Evolutionary conservation across 2,797 vertebrate genomes (phyloP), one percentile per base, ranked within the genome.

Genomic region (Gallinago solitaria): DNA sequence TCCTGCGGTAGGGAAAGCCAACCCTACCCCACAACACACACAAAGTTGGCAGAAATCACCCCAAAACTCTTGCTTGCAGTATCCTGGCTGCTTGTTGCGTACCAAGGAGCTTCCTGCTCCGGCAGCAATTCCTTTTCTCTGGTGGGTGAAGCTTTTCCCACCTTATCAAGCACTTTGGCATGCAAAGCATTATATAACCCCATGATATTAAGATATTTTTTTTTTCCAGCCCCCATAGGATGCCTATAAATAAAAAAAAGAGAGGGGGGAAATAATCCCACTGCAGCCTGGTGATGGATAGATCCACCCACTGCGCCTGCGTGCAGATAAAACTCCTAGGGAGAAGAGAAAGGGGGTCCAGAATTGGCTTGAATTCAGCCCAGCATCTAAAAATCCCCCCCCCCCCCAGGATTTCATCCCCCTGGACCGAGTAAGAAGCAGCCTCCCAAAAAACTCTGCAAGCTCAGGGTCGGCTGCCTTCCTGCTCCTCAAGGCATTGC

Each of bases 1-100:
- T 11, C 61, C 57, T 74, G 20, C 3, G 0, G 4, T 0, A 2
- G 32, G 10, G 8, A 75, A 51, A 56, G 17, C 11, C 63, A n/a
- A 23, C 3, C 10, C 3, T 15, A 15, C 11, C 16, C 48, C 63
- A 11, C 18, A 4, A 7, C 2, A 15, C 0, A 0, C 27, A 9
- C 1, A 1, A 24, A 68, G 4, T 21, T 0, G 2, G 28, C 41
- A 61, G 60, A 83, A 75, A 71, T 12, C 9, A 5, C 61, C 70
- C 67, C 32, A 14, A 41, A 93, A 64, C 1, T 2, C 43, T 12
- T 1, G 1, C 2, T 10, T 1, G 5, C 35, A 27, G 1, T 63
- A 16, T 79, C 70, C 68, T 16, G 3, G 70, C 68, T 23, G 32
- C 69, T 93, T 8, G 1, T 39, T 32, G 60, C 30, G 1, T 4